These are phyloP conservation scores for Camponotus vicinus DNA, from an alignment of 1,140 invertebrate species.

Conservation along the genomic window DNA sequence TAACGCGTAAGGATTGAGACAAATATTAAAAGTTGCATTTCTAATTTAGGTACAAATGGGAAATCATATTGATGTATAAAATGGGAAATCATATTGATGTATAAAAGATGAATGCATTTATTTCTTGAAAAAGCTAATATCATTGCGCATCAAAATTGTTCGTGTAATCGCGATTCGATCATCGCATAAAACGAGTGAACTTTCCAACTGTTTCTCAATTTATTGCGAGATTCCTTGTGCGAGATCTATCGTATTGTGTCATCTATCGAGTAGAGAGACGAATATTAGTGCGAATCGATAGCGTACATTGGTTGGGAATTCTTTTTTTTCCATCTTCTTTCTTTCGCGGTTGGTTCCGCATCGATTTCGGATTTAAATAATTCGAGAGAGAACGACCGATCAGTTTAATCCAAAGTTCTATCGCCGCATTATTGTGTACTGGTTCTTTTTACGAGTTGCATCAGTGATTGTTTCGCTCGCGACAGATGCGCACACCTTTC, in stretches of 20 bases:
- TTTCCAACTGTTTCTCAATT: slow-evolving; percentile 3
- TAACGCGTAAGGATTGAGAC: not conserved
- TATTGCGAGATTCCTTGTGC: not conserved
- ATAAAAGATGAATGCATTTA: not conserved
- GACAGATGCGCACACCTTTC: slow-evolving; percentile 68
- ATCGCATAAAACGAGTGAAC: not conserved
- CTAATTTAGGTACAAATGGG: not conserved
- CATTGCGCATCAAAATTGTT: not conserved
- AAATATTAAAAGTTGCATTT: slow-evolving; percentile 13
- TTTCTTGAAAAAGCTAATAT: not conserved
- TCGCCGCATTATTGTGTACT: not conserved
- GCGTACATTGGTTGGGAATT: not conserved
- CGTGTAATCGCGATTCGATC: not conserved
- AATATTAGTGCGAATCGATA: not conserved
- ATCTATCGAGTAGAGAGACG: not conserved
- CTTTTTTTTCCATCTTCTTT: too few relatives aligned
- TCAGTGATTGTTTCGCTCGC: slow-evolving; percentile 32
- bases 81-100: not conserved
- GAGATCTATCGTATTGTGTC: not conserved
- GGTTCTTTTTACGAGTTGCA: not conserved
- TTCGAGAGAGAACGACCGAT: not conserved
- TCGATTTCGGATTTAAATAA: slow-evolving; percentile 33
- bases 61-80: not conserved
- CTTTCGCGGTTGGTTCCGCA: not conserved
- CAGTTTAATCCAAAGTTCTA: not conserved